phyloP scores from a whole-genome alignment of 2,113 vertebrate genomes.

The Solea solea region DNA sequence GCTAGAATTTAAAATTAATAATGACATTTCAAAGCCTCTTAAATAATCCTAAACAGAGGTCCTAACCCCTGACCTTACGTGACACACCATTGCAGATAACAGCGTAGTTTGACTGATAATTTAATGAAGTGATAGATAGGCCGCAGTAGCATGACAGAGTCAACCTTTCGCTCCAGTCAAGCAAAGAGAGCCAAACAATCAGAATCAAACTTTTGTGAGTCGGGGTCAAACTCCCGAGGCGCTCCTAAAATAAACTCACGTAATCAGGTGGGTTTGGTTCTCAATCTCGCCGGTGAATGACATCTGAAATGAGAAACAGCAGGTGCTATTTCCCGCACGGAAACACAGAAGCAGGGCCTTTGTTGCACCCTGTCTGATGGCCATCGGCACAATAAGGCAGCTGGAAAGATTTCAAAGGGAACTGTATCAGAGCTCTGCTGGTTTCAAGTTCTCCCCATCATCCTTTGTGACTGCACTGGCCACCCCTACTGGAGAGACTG shows the following conservation, averaged over 20 bases:
- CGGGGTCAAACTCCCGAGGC: slow-evolving; percentile 34
- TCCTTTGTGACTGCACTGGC: slow-evolving; percentile 45
- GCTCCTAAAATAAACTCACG: slow-evolving; percentile 45
- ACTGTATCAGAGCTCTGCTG: slow-evolving; percentile 46
- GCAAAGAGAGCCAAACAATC: slow-evolving; percentile 28
- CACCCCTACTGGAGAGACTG: slow-evolving; percentile 32
- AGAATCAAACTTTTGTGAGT: slow-evolving; percentile 1
- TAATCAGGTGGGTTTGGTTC: slow-evolving; percentile 33
- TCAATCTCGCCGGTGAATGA: slow-evolving; percentile 50
- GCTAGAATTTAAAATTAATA: not conserved
- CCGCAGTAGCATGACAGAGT: not conserved
- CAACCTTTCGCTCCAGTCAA: not conserved
- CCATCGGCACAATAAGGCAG: slow-evolving; percentile 56
- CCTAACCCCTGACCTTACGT: slow-evolving; percentile 10
- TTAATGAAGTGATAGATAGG: slow-evolving; percentile 11
- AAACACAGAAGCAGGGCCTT: slow-evolving; percentile 55
- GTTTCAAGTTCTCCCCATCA: slow-evolving; percentile 62
- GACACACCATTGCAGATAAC: not conserved
- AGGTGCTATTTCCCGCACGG: slow-evolving; percentile 57
- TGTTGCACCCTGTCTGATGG: slow-evolving; percentile 59
- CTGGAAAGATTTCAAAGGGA: slow-evolving; percentile 67
- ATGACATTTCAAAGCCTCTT: not conserved
- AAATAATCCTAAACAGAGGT: not conserved
- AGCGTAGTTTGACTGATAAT: not conserved
- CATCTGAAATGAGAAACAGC: slow-evolving; percentile 69